Percentiles rank a stretch among this genome's conserved stretches.
phyloP scores from a whole-genome alignment of 2,113 vertebrate species.

The Lanius collurio region DNA sequence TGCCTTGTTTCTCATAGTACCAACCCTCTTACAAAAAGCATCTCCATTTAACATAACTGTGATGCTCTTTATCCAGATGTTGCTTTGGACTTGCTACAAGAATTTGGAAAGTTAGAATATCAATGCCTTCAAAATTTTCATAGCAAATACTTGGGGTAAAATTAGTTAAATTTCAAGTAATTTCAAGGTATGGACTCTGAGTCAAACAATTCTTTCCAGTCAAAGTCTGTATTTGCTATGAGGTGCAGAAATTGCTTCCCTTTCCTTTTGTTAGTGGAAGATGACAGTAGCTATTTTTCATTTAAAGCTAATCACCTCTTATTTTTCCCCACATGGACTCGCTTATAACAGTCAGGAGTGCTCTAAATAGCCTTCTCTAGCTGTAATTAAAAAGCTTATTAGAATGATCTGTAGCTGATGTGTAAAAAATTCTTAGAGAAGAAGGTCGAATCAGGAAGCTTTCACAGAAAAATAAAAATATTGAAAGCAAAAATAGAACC shows the following conservation, averaged over 20 bases:
- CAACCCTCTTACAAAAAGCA: neutral
- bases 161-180: neutral
- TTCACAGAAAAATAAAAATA: neutral
- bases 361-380: neutral
- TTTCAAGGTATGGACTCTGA: neutral
- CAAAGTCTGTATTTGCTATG: neutral
- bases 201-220: neutral
- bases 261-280: neutral
- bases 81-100: neutral
- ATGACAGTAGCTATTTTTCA: neutral
- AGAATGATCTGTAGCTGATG: neutral
- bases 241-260: neutral
- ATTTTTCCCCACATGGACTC: neutral
- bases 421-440: neutral
- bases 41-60: neutral
- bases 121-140: neutral
- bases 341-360: neutral
- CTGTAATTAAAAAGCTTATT: conserved; percentile 4
- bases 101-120: neutral
- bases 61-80: neutral
- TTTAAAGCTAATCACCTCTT: neutral
- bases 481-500: neutral
- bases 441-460: neutral
- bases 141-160: neutral
- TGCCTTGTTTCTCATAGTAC: neutral